These are phyloP conservation scores for Brachionus paranguensis DNA, from an alignment of 1,140 invertebrate genomes.

Conservation along the genomic window DNA sequence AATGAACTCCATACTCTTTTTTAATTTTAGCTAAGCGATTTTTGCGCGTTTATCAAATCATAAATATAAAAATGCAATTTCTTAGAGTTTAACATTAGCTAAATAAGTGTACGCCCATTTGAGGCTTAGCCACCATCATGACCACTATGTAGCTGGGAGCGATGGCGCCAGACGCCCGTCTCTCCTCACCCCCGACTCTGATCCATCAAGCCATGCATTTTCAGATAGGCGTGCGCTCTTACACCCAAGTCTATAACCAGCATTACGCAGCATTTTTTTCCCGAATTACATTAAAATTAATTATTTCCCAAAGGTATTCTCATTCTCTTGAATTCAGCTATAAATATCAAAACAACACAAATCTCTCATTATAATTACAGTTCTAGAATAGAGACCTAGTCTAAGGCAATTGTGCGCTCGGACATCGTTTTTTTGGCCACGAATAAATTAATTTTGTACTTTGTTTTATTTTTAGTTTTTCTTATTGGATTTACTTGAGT, in stretches of 20 bases:
- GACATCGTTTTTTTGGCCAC: too few species aligned
- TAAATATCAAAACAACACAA: background rate
- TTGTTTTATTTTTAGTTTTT: too few species aligned
- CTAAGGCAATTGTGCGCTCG: too few species aligned
- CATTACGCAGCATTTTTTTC: background rate
- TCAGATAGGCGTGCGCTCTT: background rate
- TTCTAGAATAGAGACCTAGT: background rate
- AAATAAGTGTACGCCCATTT: background rate
- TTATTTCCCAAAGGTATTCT: background rate
- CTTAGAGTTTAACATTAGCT: background rate
- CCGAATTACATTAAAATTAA: background rate
- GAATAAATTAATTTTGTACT: too few species aligned
- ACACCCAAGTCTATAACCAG: background rate
- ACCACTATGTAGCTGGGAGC: background rate
- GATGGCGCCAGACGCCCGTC: background rate
- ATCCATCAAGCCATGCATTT: background rate
- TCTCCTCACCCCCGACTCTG: background rate
- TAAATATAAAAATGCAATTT: background rate
- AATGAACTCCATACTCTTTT: background rate
- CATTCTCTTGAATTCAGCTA: background rate
- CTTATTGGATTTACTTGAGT: too few species aligned
- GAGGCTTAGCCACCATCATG: background rate
- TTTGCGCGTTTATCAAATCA: background rate
- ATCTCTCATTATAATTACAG: background rate
- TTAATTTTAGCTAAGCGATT: background rate